Evolutionary conservation across 1,140 invertebrate genomes (phyloP), one percentile per base, ranked within the genome.

Genomic region (Anoplolepis gracilipes): DNA sequence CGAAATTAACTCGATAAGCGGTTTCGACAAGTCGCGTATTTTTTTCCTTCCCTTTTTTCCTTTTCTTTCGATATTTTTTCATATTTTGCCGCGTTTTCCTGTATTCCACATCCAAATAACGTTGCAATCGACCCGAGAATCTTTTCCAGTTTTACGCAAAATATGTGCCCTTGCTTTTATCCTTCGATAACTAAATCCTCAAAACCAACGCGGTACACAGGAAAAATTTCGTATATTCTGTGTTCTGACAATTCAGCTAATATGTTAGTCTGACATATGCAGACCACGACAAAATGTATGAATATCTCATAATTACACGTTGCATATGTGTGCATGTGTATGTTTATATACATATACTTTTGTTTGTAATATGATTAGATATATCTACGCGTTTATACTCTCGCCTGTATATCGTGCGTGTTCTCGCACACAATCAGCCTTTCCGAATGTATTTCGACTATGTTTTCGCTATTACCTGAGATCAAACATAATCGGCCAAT

Each of bases 231-330:
- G 16, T 49, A 42, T 70, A 82, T 61, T 59, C 78, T 82, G 67
- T 59, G 42, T 33, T 57, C 22, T 70, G 46, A 69, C 49, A 59
- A 72, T 72, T 81, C 39, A 70, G 22, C 67, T 65, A 70, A 84
- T 82, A 30, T 65, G 67, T 59, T 79, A 53, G 46, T 19, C 79
- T 84, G 64, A n/a, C 79, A 36, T n/a, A 64, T 75, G 57, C 67
- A 72, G 65, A 72, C 67, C 39, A 84, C 46, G 67, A 42, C 55
- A 75, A 42, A 84, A 84, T 84, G 67, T 86, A 84, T 46, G 78
- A 84, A 70, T 84, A 81, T 10, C 25, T 81, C 65, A 82, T 85
- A 85, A 85, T 85, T 84, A 86, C 77, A 84, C 53, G 69, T 61
- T 55, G 59, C 67, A 84, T 84, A 86, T 84, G 53, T 55, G 46